phyloP scores from a whole-genome alignment of 1,140 invertebrate species.

The Atta texana region DNA sequence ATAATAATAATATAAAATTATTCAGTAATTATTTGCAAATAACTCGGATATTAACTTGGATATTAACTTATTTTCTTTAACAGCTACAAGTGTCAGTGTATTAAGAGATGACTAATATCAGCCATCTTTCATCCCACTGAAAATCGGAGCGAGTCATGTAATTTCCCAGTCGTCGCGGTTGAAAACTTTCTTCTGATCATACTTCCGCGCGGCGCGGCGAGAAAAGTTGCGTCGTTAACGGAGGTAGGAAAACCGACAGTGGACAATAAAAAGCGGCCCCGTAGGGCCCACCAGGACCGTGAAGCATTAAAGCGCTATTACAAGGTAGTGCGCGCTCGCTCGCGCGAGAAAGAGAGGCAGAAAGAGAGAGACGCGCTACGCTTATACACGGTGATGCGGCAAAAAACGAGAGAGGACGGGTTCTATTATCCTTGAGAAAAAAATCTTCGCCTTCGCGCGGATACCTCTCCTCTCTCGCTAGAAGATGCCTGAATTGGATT shows the following conservation, averaged over 20 bases:
- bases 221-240: constrained; percentile 64
- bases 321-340: constrained; percentile 32
- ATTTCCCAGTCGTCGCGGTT: constrained; percentile 37
- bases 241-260: constrained; percentile 37
- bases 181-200: constrained; percentile 46
- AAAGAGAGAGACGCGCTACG: constrained; percentile 49
- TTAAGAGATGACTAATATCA: constrained; percentile 33
- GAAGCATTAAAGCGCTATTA: constrained; percentile 71
- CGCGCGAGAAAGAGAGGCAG: constrained; percentile 27
- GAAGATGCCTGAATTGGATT: constrained; percentile 67
- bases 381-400: constrained; percentile 78
- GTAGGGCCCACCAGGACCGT: constrained; percentile 32
- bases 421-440: constrained; percentile 77
- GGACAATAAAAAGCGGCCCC: constrained; percentile 44
- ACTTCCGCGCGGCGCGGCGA: constrained; percentile 53
- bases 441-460: constrained; percentile 48
- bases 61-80: not conserved
- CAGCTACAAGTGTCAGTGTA: not conserved
- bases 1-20: not conserved
- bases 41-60: not conserved
- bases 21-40: not conserved
- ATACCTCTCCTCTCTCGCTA: constrained; percentile 54
- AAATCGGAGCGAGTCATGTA: constrained; percentile 23
- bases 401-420: constrained; percentile 77
- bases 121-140: constrained; percentile 19